phyloP scores from a whole-genome alignment of 2,888 invertebrate species.

The Calephelis perditalis region DNA sequence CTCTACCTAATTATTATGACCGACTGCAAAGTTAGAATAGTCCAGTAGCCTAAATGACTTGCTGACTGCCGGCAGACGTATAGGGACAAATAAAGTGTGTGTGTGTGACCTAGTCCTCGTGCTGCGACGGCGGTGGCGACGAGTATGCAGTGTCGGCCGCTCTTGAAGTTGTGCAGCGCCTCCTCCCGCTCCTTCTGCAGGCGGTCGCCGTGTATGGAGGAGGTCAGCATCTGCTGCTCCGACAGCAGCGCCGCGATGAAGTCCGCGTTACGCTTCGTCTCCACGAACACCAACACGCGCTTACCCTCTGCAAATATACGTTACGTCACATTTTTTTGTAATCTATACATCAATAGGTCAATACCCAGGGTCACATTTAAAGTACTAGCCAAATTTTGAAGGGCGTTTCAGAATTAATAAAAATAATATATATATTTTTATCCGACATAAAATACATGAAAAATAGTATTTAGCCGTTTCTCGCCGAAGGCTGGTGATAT shows the following conservation, averaged over 20 bases:
- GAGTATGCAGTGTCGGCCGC: conserved; percentile 85
- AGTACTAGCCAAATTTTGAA: too few species aligned
- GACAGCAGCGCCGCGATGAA: conserved; percentile 91
- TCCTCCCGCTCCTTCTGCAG: conserved; percentile 97
- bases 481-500: too few species aligned
- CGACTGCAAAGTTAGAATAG: too few species aligned
- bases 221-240: conserved; percentile 89
- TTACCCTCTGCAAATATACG: conserved; percentile 45
- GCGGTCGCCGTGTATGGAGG: conserved; percentile 98
- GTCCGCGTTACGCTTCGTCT: conserved; percentile 93
- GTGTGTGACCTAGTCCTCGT: conserved; percentile 85
- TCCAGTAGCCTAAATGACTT: too few species aligned
- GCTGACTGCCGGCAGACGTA: too few species aligned
- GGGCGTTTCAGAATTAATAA: too few species aligned
- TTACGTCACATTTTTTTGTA: neutral
- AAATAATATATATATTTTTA: too few species aligned
- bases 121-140: conserved; percentile 98
- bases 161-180: conserved; percentile 93
- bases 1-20: too few species aligned
- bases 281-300: conserved; percentile 91
- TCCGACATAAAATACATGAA: too few species aligned
- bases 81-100: conserved; percentile 12
- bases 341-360: too few species aligned
- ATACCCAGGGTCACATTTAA: too few species aligned
- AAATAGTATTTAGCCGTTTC: too few species aligned